These are phyloP conservation scores for Tenualosa ilisha DNA, from an alignment of 2,797 vertebrate species.

Conservation along the genomic window DNA sequence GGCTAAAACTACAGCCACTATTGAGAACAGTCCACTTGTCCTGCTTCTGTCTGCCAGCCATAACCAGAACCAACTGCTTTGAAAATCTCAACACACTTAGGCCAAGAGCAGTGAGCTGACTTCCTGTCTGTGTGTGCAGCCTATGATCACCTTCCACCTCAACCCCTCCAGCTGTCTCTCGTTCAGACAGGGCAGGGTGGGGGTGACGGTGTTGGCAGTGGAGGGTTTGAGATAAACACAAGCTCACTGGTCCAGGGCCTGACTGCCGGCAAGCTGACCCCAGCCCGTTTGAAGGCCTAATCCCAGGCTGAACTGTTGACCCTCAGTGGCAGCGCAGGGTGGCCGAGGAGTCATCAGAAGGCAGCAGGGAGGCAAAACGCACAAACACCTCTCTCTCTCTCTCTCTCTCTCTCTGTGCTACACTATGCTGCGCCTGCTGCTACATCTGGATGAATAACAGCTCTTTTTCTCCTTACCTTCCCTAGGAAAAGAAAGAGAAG, in stretches of 20 bases:
- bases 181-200: slow-evolving; percentile 7
- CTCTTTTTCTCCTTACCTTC: slow-evolving; percentile 22
- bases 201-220: neutral
- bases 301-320: slow-evolving; percentile 41
- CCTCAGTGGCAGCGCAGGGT: neutral
- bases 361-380: neutral
- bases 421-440: neutral
- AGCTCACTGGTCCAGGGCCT: slow-evolving; percentile 37
- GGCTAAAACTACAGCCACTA: neutral
- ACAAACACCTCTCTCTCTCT: neutral
- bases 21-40: neutral
- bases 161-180: slow-evolving; percentile 33
- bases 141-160: neutral
- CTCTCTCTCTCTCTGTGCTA: neutral
- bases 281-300: slow-evolving; percentile 33
- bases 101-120: neutral
- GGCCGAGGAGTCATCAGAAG: too few species aligned
- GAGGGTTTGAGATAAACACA: slow-evolving; percentile 30
- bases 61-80: slow-evolving; percentile 3
- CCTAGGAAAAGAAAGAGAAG: slow-evolving; percentile 31
- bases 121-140: slow-evolving; percentile 10
- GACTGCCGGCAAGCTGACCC: slow-evolving; percentile 27
- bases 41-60: neutral
- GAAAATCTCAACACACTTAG: neutral
- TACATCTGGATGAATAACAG: slow-evolving; percentile 58